A percentile compares a stretch with the other conserved stretches of the same genome.
Evolutionary conservation across 2,888 invertebrate species (phyloP).

Genomic region (Aleiodes alternator): DNA sequence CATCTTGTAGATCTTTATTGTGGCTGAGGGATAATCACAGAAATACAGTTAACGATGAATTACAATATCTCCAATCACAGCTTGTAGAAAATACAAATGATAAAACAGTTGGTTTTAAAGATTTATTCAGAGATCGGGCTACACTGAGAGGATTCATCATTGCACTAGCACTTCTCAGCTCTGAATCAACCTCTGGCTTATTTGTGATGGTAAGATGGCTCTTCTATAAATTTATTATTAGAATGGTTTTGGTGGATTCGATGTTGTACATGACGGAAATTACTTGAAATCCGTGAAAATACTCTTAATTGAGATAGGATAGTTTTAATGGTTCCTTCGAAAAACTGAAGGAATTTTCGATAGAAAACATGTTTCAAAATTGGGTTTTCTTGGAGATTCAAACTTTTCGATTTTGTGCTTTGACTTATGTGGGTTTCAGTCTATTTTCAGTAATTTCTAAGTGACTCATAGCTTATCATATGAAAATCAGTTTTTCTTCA

Average conservation of each 20-base stretch:
- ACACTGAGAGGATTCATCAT: slow-evolving; percentile 72
- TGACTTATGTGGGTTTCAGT: too few relatives aligned
- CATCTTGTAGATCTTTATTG: slow-evolving; percentile 60
- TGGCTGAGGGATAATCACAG: slow-evolving; percentile 67
- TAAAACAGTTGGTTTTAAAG: slow-evolving; percentile 61
- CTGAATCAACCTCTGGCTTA: slow-evolving; percentile 76
- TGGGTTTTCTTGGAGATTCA: too few relatives aligned
- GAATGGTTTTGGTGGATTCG: background rate
- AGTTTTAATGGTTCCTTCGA: too few relatives aligned
- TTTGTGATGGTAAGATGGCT: slow-evolving; percentile 72
- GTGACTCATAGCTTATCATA: too few relatives aligned
- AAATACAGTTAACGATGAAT: slow-evolving; percentile 62
- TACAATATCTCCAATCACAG: slow-evolving; percentile 61
- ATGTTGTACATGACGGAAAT: too few relatives aligned
- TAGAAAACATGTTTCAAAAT: too few relatives aligned
- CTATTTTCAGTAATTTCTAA: too few relatives aligned
- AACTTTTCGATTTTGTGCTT: too few relatives aligned
- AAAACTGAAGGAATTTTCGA: too few relatives aligned
- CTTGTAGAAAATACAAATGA: slow-evolving; percentile 57
- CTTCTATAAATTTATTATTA: background rate
- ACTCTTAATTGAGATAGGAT: too few relatives aligned
- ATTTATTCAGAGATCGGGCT: slow-evolving; percentile 71
- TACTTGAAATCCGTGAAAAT: too few relatives aligned
- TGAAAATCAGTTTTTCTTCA: too few relatives aligned
- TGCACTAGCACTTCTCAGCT: slow-evolving; percentile 69